These are phyloP conservation scores for Sylvia borin DNA, from an alignment of 2,797 vertebrate species.

Conservation along the genomic window DNA sequence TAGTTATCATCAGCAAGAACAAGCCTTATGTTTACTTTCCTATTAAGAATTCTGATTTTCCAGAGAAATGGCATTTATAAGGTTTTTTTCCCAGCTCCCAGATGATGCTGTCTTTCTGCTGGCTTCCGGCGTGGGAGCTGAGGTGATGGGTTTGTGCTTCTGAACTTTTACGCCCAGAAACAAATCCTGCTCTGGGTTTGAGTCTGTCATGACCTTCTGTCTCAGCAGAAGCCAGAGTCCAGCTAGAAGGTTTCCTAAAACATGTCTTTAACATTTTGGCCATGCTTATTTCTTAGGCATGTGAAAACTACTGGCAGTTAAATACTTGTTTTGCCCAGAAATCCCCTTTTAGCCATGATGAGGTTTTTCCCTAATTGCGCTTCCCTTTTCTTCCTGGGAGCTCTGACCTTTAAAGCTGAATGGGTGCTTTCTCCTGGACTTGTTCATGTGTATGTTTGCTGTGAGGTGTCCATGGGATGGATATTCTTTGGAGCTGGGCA, in stretches of 20 bases:
- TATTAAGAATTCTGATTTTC: neutral
- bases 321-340: neutral
- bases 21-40: neutral
- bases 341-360: neutral
- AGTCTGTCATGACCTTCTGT: neutral
- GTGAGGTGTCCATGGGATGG: neutral
- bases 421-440: rapidly evolving
- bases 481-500: neutral
- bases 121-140: neutral
- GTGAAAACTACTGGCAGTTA: neutral
- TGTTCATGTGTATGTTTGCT: rapidly evolving
- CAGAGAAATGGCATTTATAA: neutral
- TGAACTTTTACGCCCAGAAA: neutral
- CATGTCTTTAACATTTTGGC: neutral
- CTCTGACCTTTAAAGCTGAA: neutral
- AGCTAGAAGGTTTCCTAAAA: neutral
- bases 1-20: neutral
- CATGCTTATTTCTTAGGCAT: neutral
- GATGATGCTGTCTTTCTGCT: neutral
- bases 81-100: neutral
- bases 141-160: neutral
- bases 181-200: neutral
- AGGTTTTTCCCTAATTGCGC: neutral
- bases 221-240: neutral
- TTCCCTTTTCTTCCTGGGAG: neutral